Base-by-base conservation (phyloP, 2,113 vertebrate genomes). In the Salvelinus sp. region DNA sequence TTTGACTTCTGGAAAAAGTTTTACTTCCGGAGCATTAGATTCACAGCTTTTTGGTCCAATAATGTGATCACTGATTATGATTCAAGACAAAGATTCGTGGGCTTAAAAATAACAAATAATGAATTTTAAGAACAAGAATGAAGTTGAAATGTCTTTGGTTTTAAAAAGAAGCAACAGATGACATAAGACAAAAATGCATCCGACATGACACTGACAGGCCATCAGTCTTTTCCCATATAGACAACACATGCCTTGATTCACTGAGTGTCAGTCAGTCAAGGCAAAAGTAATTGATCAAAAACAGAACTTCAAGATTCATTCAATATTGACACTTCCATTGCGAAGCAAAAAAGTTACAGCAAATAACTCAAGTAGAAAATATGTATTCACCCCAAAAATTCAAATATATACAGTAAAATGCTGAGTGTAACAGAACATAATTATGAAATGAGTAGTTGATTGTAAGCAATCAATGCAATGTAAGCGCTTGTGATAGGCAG, bases 151-250 rank as follows among this genome's bases (percentile, higher is more conserved):
- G 7, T 44, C 38, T 54, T 54, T 5, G 16, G 14, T 54, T 54
- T 16, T 18, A 54, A 54, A 54, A 16, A 54, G 16, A 10, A 44
- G 9, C 38, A 44, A 10, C 38, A 44, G 9, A 18, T 54, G 14
- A 80, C 81, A 72, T 78, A 71, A 76, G 74, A 83, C 82, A 82
- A 10, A 70, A 88, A 81, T 76, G 80, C 80, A 68, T 75, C 76
- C 76, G 83, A 81, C 83, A 85, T 76, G 4, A 82, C 78, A 62
- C 2, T 23, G 72, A 76, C 79, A 54, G 50, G 9, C 9, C 38
- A 81, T 57, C 72, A 27, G 33, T 0, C 48, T 12, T 58, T 62
- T 74, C 22, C 44, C 48, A 28, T n/a, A n/a, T 28, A 20, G 70
- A 18, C n/a, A 18, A 20, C 22, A 28, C 2, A 70, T 33, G 30